Percentiles rank a stretch among this genome's conserved stretches.
phyloP scores from a whole-genome alignment of 2,888 invertebrate species.

The Frankliniella intonsa region DNA sequence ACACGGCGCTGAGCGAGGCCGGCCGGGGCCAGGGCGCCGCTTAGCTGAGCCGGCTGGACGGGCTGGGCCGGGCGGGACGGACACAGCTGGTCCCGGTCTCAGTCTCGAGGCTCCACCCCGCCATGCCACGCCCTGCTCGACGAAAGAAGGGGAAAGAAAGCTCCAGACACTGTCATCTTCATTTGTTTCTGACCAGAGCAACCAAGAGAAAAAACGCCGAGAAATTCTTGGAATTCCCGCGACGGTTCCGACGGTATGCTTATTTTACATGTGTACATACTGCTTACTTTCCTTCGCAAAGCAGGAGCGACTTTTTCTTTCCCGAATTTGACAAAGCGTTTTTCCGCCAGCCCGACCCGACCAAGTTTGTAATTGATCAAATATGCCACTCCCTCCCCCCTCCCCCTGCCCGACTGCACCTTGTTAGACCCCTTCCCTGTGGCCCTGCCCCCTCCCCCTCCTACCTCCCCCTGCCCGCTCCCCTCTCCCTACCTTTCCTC shows the following conservation, averaged over 20 bases:
- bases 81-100: not conserved
- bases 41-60: not conserved
- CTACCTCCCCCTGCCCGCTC: not conserved
- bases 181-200: too few relatives aligned
- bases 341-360: not conserved
- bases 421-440: not conserved
- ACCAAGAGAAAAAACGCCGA: too few relatives aligned
- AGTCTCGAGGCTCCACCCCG: not conserved
- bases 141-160: too few relatives aligned
- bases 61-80: not conserved
- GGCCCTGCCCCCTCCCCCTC: not conserved
- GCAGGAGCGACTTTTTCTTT: too few relatives aligned
- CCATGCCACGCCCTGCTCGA: too few relatives aligned
- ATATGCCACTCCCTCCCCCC: not conserved
- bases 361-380: slow-evolving; percentile 25
- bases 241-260: too few relatives aligned
- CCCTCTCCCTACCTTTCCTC: not conserved
- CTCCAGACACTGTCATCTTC: too few relatives aligned
- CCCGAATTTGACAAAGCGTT: too few relatives aligned
- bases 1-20: not conserved
- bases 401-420: not conserved
- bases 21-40: not conserved
- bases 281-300: too few relatives aligned
- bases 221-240: too few relatives aligned
- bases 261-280: too few relatives aligned